A percentile compares a stretch with the other conserved stretches of the same genome.
Conservation (phyloP, 1,140 invertebrate genomes). For the Sesamia nonagrioides region DNA sequence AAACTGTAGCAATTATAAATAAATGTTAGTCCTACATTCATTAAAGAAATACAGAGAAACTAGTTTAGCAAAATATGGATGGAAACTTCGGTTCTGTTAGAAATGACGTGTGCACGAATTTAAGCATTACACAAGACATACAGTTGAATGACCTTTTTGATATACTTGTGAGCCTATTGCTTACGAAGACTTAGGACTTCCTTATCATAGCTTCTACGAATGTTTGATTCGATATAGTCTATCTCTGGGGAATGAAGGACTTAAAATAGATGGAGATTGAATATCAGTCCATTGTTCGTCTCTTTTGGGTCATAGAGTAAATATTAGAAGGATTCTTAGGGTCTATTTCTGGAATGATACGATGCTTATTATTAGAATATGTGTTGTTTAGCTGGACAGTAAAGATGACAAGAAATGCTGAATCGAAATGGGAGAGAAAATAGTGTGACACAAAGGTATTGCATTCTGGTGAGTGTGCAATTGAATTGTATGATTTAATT, state of each 20-base stretch:
- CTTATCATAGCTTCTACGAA: slow-evolving; percentile 14
- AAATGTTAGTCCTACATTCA: slow-evolving; percentile 13
- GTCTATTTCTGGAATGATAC: no score
- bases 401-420: no score
- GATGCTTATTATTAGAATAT: no score
- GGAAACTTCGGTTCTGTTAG: slow-evolving; percentile 40
- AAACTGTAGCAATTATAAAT: slow-evolving; percentile 12
- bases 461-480: no score
- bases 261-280: not conserved
- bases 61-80: slow-evolving; percentile 42
- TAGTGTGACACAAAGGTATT: no score
- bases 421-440: no score
- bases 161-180: slow-evolving; percentile 4
- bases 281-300: not conserved
- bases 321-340: no score
- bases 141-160: slow-evolving; percentile 49
- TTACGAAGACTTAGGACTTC: slow-evolving; percentile 5
- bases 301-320: not conserved
- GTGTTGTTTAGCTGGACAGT: no score
- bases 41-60: slow-evolving; percentile 36
- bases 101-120: slow-evolving; percentile 51
- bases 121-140: slow-evolving; percentile 43
- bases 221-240: not conserved
- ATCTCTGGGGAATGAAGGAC: slow-evolving; percentile 12
- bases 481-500: no score